Evolutionary conservation across 2,888 invertebrate genomes (phyloP).

Genomic region (Pristionchus maxplancki): DNA sequence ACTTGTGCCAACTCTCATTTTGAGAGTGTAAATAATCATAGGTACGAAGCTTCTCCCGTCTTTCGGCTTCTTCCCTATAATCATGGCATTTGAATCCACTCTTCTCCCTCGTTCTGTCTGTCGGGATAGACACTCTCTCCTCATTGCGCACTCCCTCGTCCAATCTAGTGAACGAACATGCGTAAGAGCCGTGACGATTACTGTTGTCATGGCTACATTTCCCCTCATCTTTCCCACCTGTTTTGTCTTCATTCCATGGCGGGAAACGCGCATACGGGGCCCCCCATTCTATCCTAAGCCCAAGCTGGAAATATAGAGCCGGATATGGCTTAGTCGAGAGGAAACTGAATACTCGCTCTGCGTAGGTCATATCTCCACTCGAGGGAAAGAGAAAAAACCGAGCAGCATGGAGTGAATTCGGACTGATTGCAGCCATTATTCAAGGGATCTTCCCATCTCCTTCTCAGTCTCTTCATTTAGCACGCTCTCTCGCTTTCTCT

Average conservation of each 20-base stretch:
- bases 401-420: background rate
- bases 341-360: background rate
- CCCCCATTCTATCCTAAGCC: background rate
- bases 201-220: conserved; percentile 29
- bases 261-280: background rate
- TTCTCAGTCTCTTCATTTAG: background rate
- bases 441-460: background rate
- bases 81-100: background rate
- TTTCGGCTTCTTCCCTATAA: background rate
- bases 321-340: background rate
- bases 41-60: too few relatives aligned
- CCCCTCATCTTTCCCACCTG: background rate
- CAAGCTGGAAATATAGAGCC: background rate
- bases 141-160: background rate
- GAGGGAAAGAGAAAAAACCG: background rate
- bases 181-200: background rate
- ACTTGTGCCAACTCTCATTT: background rate
- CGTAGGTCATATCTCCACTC: background rate
- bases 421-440: background rate
- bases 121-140: background rate
- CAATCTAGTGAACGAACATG: background rate
- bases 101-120: background rate
- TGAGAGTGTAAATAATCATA: too few relatives aligned
- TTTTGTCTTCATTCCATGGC: background rate
- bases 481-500: background rate